Base-by-base conservation (phyloP, 1,140 invertebrate genomes). In the Theocolax elegans region DNA sequence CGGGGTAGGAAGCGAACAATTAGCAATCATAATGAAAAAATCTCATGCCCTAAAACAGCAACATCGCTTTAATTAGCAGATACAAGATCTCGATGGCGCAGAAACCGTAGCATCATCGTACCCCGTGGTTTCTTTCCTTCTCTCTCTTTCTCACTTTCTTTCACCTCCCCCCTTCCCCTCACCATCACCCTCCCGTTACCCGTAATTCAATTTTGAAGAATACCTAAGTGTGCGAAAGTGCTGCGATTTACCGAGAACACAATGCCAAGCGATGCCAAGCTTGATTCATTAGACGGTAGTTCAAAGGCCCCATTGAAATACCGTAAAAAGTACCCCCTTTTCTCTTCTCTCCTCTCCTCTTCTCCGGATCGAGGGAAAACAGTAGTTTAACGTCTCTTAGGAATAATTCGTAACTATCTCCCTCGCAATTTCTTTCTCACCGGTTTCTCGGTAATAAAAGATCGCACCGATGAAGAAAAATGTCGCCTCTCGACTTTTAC, bases 151-250 rank as follows among this genome's bases (percentile, higher is more conserved):
- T n/a, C n/a, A n/a, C n/a, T n/a, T n/a, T n/a, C n/a, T n/a, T n/a
- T n/a, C n/a, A n/a, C n/a, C n/a, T n/a, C n/a, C n/a, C n/a, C n/a
- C n/a, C n/a, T n/a, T n/a, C n/a, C n/a, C n/a, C n/a, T n/a, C n/a
- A n/a, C n/a, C n/a, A n/a, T n/a, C n/a, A n/a, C n/a, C n/a, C n/a
- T n/a, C n/a, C n/a, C n/a, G n/a, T n/a, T n/a, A n/a, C n/a, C 27
- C 21, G 29, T 42, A 46, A 63, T 70, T 70, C 40, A 70, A 65
- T 54, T 64, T 65, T 54, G 44, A 38, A 13, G 25, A 65, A 65
- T 65, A 54, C 31, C 49, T 38, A 29, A 65, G 49, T 54, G 49
- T 65, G 63, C 49, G 63, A 65, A 65, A 65, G 49, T 25, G 38
- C 27, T 6, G 25, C 60, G 29, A 53, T 40, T 31, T 40, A 64